Evolutionary conservation across 1,140 invertebrate genomes (phyloP).

Genomic region (Parapsyche elsis): DNA sequence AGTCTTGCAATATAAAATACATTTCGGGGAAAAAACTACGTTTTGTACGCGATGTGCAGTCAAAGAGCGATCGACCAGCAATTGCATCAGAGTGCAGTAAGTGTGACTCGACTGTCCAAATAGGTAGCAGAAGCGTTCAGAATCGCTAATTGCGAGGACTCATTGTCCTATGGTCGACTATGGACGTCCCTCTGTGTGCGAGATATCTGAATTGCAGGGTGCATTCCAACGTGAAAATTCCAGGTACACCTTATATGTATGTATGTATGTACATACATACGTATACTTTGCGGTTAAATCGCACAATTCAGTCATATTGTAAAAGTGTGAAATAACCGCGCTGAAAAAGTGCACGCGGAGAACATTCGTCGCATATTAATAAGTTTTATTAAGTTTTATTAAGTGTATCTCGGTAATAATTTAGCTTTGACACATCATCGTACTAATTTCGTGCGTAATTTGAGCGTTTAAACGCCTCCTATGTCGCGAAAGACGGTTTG

Average conservation of each 20-base stretch:
- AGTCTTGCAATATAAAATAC: neutral
- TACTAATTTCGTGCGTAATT: no score
- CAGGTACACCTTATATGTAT: neutral
- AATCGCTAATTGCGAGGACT: neutral
- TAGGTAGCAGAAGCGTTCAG: neutral
- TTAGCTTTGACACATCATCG: no score
- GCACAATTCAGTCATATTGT: no score
- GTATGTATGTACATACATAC: neutral
- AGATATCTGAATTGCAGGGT: neutral
- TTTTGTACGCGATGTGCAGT: neutral
- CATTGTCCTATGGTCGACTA: constrained; percentile 1
- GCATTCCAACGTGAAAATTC: neutral
- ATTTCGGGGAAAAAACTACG: neutral
- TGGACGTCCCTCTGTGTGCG: neutral
- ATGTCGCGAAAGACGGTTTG: no score
- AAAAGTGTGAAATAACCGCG: no score
- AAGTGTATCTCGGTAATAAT: no score
- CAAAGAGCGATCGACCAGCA: constrained; percentile 11
- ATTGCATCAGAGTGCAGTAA: constrained; percentile 23
- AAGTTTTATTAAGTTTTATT: no score
- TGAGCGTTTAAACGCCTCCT: no score
- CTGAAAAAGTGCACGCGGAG: no score
- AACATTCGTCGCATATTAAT: no score
- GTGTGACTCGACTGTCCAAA: constrained; percentile 25
- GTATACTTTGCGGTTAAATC: no score